Evolutionary conservation across 2,888 invertebrate species (phyloP), one percentile per base, ranked within the genome.

Genomic region (Microctonus aethiopoides): DNA sequence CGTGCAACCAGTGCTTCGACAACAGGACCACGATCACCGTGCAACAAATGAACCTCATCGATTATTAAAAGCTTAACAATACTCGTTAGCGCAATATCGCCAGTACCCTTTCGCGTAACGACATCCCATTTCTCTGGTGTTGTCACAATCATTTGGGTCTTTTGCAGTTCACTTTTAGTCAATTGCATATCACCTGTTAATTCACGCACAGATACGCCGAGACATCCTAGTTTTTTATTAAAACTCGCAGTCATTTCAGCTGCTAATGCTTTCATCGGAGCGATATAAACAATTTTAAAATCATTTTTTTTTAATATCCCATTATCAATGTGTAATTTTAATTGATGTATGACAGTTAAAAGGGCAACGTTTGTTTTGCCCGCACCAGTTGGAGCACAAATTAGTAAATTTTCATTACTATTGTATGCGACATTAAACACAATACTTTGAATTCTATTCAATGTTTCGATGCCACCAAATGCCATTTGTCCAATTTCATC

Each of bases 81-180:
- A 76, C 94, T 94, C 0, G 96, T 94, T 39, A 99, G 88, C 63
- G 95, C 94, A 5, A 95, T 93, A 85, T 98, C 97, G 7, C 96
- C 93, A 29, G 94, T 92, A 16, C 95, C 94, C 86, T 99, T 99
- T 76, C 99, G 90, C 0, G 99, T 99, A 1, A 99, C 97, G 6
- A 99, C 98, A 86, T 99, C 99, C 99, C 99, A 99, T 83, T 99
- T 99, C 87, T 99, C 99, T 0, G 99, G 99, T 0, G 99, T 99
- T 1, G 98, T 97, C 1, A 99, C 96, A 59, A 99, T 90, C 93
- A 99, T 97, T 88, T 99, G 98, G 0, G 99, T 99, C 81, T 96
- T 93, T 57, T 93, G 91, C 71, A 99, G 96, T 87, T 99, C 99
- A 4, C 91, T 89, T 86, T 97, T 97, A 0, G 97, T 96, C 20